Percentiles rank a stretch among this genome's conserved stretches.
Conservation (phyloP, 2,113 vertebrate species). For the Pangasianodon gigas region DNA sequence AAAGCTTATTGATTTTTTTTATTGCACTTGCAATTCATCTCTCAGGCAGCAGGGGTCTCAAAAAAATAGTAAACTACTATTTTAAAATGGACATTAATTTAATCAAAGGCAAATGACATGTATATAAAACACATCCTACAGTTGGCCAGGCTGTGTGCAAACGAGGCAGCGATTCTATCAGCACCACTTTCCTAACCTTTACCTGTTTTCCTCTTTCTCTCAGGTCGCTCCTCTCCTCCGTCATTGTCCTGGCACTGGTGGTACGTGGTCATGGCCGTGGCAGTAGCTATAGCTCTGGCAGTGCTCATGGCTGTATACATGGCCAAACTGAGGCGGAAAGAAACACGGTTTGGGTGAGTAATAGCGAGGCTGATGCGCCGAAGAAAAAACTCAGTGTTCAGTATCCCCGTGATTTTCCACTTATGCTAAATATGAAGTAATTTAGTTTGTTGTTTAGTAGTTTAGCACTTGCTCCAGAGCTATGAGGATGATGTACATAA, state of each 20-base stretch:
- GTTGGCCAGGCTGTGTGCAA: background rate
- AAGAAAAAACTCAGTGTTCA: background rate
- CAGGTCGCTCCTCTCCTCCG: constrained; percentile 53
- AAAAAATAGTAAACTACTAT: background rate
- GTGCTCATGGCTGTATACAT: constrained; percentile 80
- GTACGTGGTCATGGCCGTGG: constrained; percentile 83
- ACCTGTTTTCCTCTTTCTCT: constrained; percentile 13
- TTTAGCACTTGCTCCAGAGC: background rate
- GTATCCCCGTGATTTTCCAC: background rate
- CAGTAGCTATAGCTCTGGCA: constrained; percentile 73
- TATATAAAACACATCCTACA: background rate
- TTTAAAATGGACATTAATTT: background rate
- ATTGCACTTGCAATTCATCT: background rate
- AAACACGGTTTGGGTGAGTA: constrained; percentile 86
- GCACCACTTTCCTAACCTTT: too few relatives aligned
- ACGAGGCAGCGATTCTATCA: background rate
- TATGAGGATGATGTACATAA: background rate
- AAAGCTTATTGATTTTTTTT: background rate
- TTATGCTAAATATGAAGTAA: background rate
- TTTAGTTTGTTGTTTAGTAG: background rate
- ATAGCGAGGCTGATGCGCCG: too few relatives aligned
- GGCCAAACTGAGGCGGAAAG: constrained; percentile 81
- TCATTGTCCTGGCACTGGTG: constrained; percentile 90
- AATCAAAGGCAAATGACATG: background rate
- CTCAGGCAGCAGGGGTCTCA: background rate